phyloP scores from a whole-genome alignment of 2,113 vertebrate species.

The Chlorodrepanis virens region DNA sequence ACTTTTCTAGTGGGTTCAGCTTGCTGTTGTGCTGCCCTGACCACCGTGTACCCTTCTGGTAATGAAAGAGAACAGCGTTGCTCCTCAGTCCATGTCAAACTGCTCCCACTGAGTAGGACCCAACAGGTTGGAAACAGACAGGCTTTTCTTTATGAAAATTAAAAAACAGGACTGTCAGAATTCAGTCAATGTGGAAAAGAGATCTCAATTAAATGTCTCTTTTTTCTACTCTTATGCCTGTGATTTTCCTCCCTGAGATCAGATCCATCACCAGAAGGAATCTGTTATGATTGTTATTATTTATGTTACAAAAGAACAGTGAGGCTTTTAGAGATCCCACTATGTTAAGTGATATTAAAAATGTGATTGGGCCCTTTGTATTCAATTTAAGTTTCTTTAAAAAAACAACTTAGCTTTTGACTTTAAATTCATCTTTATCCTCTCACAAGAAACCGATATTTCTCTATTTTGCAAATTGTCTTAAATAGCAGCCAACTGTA shows the following conservation, averaged over 20 bases:
- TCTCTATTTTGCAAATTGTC: not conserved
- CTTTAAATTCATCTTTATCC: not conserved
- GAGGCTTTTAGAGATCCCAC: not conserved
- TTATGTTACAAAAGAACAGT: not conserved
- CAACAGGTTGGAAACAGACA: not conserved
- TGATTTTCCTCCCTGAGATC: not conserved
- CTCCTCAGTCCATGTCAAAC: not conserved
- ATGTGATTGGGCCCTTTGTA: not conserved
- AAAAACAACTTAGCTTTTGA: not conserved
- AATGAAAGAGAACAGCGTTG: not conserved
- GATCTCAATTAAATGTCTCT: not conserved
- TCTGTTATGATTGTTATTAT: not conserved
- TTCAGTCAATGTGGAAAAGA: not conserved
- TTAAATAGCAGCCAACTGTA: not conserved
- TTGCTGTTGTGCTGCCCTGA: not conserved
- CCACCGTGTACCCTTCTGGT: not conserved
- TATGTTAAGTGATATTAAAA: not conserved
- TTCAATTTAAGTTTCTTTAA: not conserved
- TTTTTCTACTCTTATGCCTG: not conserved
- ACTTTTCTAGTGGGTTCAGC: not conserved
- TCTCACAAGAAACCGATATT: not conserved
- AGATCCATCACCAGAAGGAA: not conserved
- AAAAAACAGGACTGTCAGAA: not conserved
- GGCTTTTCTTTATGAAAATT: not conserved
- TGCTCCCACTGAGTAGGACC: not conserved